Conservation (phyloP, 1,140 invertebrate genomes). For the Drosophila punjabiensis region DNA sequence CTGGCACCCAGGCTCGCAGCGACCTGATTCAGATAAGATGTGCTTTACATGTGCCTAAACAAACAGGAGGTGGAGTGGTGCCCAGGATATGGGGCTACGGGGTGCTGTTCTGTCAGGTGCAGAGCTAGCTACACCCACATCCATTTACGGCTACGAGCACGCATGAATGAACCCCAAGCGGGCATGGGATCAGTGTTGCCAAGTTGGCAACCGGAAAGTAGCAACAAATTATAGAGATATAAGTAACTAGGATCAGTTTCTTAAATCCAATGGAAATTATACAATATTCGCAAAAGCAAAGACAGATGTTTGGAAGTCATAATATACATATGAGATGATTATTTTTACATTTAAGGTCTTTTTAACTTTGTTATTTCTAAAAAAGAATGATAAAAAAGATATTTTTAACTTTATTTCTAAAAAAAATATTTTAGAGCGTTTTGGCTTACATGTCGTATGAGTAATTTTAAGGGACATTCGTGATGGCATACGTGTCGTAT, state of each 20-base stretch:
- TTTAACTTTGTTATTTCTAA: not conserved
- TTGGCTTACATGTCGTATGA: not conserved
- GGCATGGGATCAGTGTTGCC: conserved; percentile 23
- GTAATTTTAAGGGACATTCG: not conserved
- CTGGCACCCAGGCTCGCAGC: conserved; percentile 40
- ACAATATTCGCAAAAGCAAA: too few relatives aligned
- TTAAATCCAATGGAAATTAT: too few relatives aligned
- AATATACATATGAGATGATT: too few relatives aligned
- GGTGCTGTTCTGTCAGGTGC: conserved; percentile 55
- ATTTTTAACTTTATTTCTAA: too few relatives aligned
- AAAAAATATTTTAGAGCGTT: too few relatives aligned
- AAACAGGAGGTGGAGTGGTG: conserved; percentile 49
- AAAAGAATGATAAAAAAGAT: too few relatives aligned
- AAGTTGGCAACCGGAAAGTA: not conserved
- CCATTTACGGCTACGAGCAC: conserved; percentile 65
- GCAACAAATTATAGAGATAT: not conserved
- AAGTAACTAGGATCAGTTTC: not conserved
- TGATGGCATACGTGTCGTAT: not conserved
- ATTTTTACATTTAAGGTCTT: not conserved
- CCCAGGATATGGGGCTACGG: not conserved
- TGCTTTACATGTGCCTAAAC: conserved; percentile 82
- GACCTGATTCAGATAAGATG: conserved; percentile 73
- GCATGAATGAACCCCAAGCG: conserved; percentile 76
- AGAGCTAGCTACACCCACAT: conserved; percentile 41
- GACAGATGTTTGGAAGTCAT: not conserved